Base-by-base conservation (phyloP, 2,888 invertebrate genomes). In the Parnassius glacialis region DNA sequence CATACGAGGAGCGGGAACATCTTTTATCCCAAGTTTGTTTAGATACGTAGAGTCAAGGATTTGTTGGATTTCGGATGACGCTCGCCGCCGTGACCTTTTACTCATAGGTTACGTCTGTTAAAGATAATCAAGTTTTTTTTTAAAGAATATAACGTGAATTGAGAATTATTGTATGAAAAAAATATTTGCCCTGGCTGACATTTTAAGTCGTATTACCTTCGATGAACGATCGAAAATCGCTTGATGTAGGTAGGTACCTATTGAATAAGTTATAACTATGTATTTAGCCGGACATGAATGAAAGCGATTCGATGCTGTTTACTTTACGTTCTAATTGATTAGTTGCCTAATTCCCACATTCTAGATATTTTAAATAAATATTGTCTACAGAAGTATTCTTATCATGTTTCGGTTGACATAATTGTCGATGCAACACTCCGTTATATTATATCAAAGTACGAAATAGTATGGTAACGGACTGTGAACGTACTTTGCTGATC, bases 311-410 rank as follows among this genome's bases (percentile, higher is more conserved):
- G 47, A 47, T 20, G 16, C 20, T 60, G 48, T 60, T 60, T 50
- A 60, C 60, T 34, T 48, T 12, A 59, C 34, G n/a, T 51, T 44
- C 47, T 52, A 67, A 67, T 67, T 65, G 67, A 73, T 72, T 57
- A 69, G 71, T 74, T 70, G 70, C 53, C 68, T 68, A 70, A 75
- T 81, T 85, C 85, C 77, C 87, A 86, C 85, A 80, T 73, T 80
- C 74, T 65, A 74, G 51, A 72, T 79, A 72, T 68, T 68, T 67
- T 52, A 69, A 74, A 70, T 70, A 74, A 83, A 85, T 82, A 81
- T 83, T 83, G 72, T 68, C 72, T 64, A 59, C 76, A 84, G 85
- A 84, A 79, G 79, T 58, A 65, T 61, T 59, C 56, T 65, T 71
- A 73, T 71, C 71, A 57, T 54, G 62, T 62, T 61, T 45, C 2